phyloP scores from a whole-genome alignment of 2,797 vertebrate genomes.

The Peromyscus melanophrys region DNA sequence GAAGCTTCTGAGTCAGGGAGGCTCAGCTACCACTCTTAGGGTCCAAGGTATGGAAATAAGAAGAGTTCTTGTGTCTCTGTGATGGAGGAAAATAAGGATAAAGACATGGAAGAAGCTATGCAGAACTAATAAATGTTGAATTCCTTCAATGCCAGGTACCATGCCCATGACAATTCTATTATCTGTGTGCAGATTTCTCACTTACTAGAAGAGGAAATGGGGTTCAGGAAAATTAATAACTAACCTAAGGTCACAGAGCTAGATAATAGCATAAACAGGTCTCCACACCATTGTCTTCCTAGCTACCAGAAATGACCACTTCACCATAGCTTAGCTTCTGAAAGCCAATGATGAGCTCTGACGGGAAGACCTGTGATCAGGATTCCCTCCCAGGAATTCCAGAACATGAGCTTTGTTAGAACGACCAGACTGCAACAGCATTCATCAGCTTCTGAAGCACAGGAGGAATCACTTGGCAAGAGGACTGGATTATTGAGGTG shows the following conservation, averaged over 20 bases:
- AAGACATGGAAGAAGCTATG: not conserved
- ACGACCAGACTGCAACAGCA: not conserved
- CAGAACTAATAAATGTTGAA: not conserved
- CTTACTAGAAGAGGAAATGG: not conserved
- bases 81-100: not conserved
- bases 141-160: not conserved
- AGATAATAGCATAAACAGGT: not conserved
- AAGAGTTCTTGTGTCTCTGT: not conserved
- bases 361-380: not conserved
- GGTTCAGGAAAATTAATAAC: not conserved
- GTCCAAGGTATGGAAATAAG: not conserved
- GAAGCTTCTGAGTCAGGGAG: not conserved
- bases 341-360: not conserved
- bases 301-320: not conserved
- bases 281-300: not conserved
- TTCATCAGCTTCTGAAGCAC: not conserved
- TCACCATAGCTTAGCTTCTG: not conserved
- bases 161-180: not conserved
- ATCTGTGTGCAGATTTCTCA: not conserved
- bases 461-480: not conserved
- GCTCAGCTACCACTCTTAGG: not conserved
- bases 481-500: not conserved
- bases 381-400: not conserved
- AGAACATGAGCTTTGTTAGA: not conserved
- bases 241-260: not conserved